Evolutionary conservation across 2,888 invertebrate genomes (phyloP).

Genomic region (Lasius fuliginosus): DNA sequence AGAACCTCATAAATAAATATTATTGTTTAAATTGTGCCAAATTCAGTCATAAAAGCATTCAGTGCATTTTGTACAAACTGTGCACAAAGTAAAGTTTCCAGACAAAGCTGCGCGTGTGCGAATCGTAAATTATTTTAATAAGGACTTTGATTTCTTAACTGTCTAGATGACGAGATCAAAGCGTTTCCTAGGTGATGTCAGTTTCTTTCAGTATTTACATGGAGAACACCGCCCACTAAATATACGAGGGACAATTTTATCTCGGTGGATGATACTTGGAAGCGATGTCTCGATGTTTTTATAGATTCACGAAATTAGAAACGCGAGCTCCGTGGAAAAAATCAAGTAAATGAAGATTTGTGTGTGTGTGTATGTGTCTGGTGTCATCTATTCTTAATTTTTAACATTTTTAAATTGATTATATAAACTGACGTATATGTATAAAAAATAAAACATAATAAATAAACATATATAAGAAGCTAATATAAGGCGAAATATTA

Average conservation of each 20-base stretch:
- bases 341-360: not conserved
- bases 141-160: slow-evolving; percentile 82
- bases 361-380: not conserved
- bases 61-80: slow-evolving; percentile 32
- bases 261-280: slow-evolving; percentile 68
- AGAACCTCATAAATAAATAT: not conserved
- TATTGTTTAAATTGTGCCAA: not conserved
- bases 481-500: not conserved
- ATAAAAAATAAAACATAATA: slow-evolving; percentile 1
- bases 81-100: slow-evolving; percentile 55
- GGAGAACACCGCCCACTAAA: slow-evolving; percentile 71
- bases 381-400: not conserved
- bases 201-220: slow-evolving; percentile 80
- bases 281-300: slow-evolving; percentile 80
- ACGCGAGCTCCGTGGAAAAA: slow-evolving; percentile 59
- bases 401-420: slow-evolving; percentile 1
- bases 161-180: slow-evolving; percentile 82
- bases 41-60: not conserved
- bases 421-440: not conserved
- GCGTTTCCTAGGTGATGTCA: slow-evolving; percentile 78
- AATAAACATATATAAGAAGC: not conserved
- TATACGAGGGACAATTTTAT: slow-evolving; percentile 65
- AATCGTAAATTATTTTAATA: slow-evolving; percentile 82
- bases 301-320: slow-evolving; percentile 82
- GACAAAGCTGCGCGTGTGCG: slow-evolving; percentile 46